Evolutionary conservation across 1,140 invertebrate genomes (phyloP).

Genomic region (Berghia stephanieae): DNA sequence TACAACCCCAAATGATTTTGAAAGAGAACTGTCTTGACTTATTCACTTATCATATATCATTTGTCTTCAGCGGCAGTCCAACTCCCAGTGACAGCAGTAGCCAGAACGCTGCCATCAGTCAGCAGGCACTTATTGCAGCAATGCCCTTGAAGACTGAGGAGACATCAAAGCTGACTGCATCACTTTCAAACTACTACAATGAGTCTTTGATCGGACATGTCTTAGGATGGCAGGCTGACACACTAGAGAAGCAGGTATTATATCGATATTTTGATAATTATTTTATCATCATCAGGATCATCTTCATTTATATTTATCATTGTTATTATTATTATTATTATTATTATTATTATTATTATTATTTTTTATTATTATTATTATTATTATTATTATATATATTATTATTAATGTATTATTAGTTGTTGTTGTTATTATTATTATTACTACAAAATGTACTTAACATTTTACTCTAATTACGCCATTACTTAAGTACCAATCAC

Average conservation of each 20-base stretch:
- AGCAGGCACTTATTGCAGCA: constrained; percentile 48
- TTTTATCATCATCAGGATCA: not conserved
- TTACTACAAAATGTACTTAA: too few species aligned
- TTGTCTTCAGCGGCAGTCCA: constrained; percentile 64
- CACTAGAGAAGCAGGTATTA: constrained; percentile 88
- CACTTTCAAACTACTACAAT: constrained; percentile 89
- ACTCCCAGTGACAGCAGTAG: constrained; percentile 66
- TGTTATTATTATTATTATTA: not conserved
- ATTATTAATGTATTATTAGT: too few species aligned
- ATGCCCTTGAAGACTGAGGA: constrained; percentile 57
- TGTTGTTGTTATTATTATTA: too few species aligned
- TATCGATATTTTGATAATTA: not conserved
- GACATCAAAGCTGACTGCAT: constrained; percentile 77
- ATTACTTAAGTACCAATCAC: too few species aligned
- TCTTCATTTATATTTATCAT: not conserved
- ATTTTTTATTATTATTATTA: not conserved
- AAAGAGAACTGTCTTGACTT: not conserved
- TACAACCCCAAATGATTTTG: not conserved
- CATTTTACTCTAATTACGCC: too few species aligned
- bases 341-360: not conserved
- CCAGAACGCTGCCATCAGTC: constrained; percentile 46
- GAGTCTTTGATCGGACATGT: constrained; percentile 91
- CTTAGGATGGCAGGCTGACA: constrained; percentile 89
- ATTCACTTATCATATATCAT: not conserved
- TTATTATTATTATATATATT: too few species aligned